phyloP scores from a whole-genome alignment of 2,797 vertebrate genomes.

The Garrulus glandarius region DNA sequence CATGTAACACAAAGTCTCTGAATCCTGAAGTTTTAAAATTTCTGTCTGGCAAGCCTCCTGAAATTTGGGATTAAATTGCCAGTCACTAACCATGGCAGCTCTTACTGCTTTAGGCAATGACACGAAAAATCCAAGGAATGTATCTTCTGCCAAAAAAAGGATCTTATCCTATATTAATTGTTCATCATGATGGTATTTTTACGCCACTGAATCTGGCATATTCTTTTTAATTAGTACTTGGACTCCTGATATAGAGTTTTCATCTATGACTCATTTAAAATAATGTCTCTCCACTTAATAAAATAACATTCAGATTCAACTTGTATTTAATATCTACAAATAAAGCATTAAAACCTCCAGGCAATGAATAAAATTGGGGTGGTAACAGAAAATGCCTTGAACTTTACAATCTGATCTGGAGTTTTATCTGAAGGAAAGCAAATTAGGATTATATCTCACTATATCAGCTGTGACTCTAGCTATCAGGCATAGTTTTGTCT shows the following conservation, averaged over 20 bases:
- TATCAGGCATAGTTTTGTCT: neutral
- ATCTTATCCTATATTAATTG: conserved; percentile 17
- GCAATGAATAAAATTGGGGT: neutral
- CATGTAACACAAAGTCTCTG: neutral
- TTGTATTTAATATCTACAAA: neutral
- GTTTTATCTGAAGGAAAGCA: neutral
- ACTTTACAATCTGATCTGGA: neutral
- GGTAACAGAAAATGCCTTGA: neutral
- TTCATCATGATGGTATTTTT: conserved; percentile 5
- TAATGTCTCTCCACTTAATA: neutral
- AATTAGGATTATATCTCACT: neutral
- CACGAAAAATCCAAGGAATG: conserved; percentile 15
- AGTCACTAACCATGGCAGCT: neutral
- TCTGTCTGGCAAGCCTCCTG: neutral
- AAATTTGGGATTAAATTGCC: neutral
- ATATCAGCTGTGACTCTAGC: neutral
- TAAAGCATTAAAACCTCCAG: neutral
- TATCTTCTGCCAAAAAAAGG: conserved; percentile 40
- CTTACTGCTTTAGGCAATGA: conserved; percentile 5
- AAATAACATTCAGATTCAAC: conserved; percentile 24
- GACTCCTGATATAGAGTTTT: neutral
- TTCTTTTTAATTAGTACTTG: conserved; percentile 51
- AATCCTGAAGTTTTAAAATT: conserved; percentile 5
- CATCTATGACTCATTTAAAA: conserved; percentile 10
- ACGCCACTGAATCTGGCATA: neutral